Base-by-base conservation (phyloP, 2,797 vertebrate genomes). In the Artibeus lituratus region DNA sequence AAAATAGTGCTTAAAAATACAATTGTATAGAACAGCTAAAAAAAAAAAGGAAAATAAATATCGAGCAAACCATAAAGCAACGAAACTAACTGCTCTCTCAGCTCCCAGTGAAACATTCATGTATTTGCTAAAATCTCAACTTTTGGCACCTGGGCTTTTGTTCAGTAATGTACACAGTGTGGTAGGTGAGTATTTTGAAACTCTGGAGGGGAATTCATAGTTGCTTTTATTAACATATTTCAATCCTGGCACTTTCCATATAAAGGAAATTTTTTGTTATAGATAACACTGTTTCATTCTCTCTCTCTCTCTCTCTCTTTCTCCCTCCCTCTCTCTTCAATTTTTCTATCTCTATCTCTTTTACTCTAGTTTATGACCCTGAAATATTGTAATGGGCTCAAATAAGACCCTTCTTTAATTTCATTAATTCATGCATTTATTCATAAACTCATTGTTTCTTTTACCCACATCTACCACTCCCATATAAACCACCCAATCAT, bases 1-100 rank as follows among this genome's bases (percentile, higher is more conserved):
- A 26, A 86, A 67, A 55, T 15, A 42, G 47, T 8, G 10, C 24
- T 90, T 89, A 51, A 95, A 93, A 92, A 93, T 77, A 84, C 93
- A 39, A 14, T 59, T 26, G 29, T 39, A 44, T n/a, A 47, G 15
- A 26, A 67, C 2, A 86, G 73, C 8, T 49, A 77, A 92, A 29
- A 62, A 62, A 73, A 16, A 59, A 22, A 57, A 86, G 55, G 10
- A 53, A 81, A 81, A 85, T 55, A 88, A 94, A 85, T 8, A 82
- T 2, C n/a, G 39, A 82, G 32, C 5, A 29, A 92, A 62, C 10
- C 22, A 32, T 26, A 77, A 76, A 39, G 32, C 77, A 32, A 49
- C 10, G 55, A 59, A 87, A 90, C 80, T 87, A 39, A 87, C 8
- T n/a, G 18, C 0, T 53, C 16, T 69, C 22, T 15, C 55, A 35